Evolutionary conservation across 2,888 invertebrate genomes (phyloP).

Genomic region (Melinaea menophilus): DNA sequence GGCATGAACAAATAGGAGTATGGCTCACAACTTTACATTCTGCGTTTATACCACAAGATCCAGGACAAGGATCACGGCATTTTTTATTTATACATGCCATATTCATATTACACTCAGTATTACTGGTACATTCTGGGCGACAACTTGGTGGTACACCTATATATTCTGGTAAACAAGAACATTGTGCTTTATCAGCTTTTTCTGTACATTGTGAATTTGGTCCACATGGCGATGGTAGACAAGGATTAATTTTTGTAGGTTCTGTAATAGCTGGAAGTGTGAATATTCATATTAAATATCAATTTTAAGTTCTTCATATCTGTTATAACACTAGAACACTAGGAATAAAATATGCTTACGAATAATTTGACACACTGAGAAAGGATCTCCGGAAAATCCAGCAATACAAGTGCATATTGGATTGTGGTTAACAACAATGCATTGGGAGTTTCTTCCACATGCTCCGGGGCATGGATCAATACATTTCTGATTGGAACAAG

Average conservation of each 20-base stretch:
- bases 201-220: constrained; percentile 80
- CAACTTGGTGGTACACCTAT: constrained; percentile 81
- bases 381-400: constrained; percentile 85
- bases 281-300: neutral
- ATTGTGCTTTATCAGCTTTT: constrained; percentile 78
- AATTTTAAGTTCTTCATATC: neutral
- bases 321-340: neutral
- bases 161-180: constrained; percentile 81
- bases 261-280: constrained; percentile 48
- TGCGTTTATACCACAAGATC: constrained; percentile 82
- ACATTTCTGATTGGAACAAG: constrained; percentile 88
- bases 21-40: constrained; percentile 86
- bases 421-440: constrained; percentile 81
- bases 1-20: constrained; percentile 82
- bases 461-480: constrained; percentile 86
- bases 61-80: constrained; percentile 84
- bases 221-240: constrained; percentile 83
- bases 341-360: constrained; percentile 49
- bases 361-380: constrained; percentile 79
- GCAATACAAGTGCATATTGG: constrained; percentile 81
- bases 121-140: constrained; percentile 82
- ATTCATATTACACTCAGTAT: constrained; percentile 80
- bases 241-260: constrained; percentile 71
- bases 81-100: constrained; percentile 83
- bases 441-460: constrained; percentile 80